These are phyloP conservation scores for Ophiothrix spiculata DNA, from an alignment of 35 echinoderm and acorn worm species.

Conservation along the genomic window DNA sequence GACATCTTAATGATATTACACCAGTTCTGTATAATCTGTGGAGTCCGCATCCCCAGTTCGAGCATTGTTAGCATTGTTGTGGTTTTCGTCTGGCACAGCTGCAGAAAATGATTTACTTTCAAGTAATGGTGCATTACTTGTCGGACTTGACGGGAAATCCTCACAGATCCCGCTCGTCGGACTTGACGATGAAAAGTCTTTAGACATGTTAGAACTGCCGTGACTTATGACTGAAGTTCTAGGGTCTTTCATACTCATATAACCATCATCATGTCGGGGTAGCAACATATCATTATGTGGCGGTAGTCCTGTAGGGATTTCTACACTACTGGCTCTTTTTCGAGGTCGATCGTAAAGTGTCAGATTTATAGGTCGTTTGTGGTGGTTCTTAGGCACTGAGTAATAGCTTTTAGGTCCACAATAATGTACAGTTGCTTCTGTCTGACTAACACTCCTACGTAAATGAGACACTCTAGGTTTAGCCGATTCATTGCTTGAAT, in stretches of 20 bases:
- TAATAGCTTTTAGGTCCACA: conserved; percentile 43
- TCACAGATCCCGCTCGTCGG: not conserved
- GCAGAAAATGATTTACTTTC: conserved; percentile 28
- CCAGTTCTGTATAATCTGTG: conserved; percentile 81
- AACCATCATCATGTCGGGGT: conserved; percentile 70
- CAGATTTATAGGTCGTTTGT: conserved; percentile 26
- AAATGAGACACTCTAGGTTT: conserved; percentile 22
- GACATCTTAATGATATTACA: conserved; percentile 5
- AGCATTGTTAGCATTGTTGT: conserved; percentile 45
- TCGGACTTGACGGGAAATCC: not conserved
- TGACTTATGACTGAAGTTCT: conserved; percentile 61
- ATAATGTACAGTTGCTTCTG: conserved; percentile 11
- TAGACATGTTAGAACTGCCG: conserved; percentile 31
- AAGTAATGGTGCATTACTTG: not conserved
- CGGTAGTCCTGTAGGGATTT: conserved; percentile 38
- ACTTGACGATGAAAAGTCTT: conserved; percentile 22
- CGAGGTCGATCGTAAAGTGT: conserved; percentile 65
- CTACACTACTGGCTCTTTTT: conserved; percentile 64
- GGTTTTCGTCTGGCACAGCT: conserved; percentile 31
- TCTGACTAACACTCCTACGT: conserved; percentile 70
- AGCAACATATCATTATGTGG: conserved; percentile 43
- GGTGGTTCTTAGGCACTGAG: conserved; percentile 59
- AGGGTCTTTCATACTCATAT: conserved; percentile 92
- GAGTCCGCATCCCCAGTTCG: conserved; percentile 62
- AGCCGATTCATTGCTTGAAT: not conserved